phyloP scores from a whole-genome alignment of 1,140 invertebrate species.

The Drosophila lowei region DNA sequence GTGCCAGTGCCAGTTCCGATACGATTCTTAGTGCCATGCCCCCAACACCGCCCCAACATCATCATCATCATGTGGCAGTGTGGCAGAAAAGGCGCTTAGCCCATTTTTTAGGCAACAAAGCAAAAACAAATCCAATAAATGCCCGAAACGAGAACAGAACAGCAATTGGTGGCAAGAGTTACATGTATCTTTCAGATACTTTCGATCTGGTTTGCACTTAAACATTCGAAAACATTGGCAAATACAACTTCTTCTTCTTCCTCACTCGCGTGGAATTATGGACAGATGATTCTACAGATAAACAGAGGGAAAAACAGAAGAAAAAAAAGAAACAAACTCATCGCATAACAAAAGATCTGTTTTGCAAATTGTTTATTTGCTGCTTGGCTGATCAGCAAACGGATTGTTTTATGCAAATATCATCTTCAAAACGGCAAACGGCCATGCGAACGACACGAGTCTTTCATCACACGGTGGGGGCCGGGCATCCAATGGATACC shows the following conservation, averaged over 20 bases:
- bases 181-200: too few species aligned
- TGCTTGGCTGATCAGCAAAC: constrained; percentile 47
- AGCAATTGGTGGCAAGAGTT: background rate
- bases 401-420: constrained; percentile 51
- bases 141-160: constrained; percentile 3
- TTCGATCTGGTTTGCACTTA: background rate
- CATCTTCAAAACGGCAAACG: constrained; percentile 3
- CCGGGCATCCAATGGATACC: too few species aligned
- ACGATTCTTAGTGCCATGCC: background rate
- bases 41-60: too few species aligned
- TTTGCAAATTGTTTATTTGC: constrained; percentile 55
- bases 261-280: constrained; percentile 1
- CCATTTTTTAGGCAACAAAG: constrained; percentile 49
- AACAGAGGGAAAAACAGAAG: background rate
- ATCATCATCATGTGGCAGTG: too few species aligned
- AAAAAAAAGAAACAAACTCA: constrained; percentile 9
- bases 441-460: constrained; percentile 10
- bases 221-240: background rate
- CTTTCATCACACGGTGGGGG: constrained; percentile 22
- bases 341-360: constrained; percentile 46
- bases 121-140: constrained; percentile 53
- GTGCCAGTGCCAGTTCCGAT: constrained; percentile 54
- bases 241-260: background rate
- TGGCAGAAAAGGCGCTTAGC: constrained; percentile 63
- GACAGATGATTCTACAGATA: constrained; percentile 23